Conservation (phyloP, 2,113 vertebrate species). For the Alligator mississippiensis region DNA sequence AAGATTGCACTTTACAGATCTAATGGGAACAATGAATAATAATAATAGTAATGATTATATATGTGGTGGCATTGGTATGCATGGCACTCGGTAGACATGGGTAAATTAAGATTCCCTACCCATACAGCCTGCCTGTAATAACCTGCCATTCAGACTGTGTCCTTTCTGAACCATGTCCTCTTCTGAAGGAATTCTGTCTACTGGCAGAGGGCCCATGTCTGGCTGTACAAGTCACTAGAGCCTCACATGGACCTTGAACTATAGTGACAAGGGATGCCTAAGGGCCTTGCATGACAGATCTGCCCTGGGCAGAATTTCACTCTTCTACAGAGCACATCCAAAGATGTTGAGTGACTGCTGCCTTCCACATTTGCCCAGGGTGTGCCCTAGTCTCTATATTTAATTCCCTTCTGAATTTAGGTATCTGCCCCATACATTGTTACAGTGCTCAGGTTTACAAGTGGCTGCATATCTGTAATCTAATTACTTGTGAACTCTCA, state of each 20-base stretch:
- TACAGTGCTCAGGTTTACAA: background rate
- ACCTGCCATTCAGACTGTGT: background rate
- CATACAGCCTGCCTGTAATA: background rate
- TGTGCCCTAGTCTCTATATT: too few species aligned
- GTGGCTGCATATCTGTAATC: background rate
- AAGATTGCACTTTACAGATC: background rate
- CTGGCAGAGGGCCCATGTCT: background rate
- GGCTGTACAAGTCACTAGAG: background rate
- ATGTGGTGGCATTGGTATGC: background rate
- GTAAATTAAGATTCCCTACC: background rate
- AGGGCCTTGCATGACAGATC: background rate
- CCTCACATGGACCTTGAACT: background rate
- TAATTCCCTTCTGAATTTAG: background rate
- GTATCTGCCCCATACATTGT: background rate
- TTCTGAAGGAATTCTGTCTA: background rate
- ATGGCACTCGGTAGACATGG: background rate
- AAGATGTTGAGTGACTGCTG: background rate
- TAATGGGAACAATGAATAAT: background rate
- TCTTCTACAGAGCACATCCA: background rate
- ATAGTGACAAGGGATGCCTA: background rate
- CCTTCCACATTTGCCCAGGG: background rate
- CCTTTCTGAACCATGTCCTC: background rate
- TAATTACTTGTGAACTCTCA: background rate
- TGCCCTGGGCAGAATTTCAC: background rate
- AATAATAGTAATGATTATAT: background rate